Evolutionary conservation across 2,113 vertebrate species (phyloP).

Genomic region (Takifugu flavidus): DNA sequence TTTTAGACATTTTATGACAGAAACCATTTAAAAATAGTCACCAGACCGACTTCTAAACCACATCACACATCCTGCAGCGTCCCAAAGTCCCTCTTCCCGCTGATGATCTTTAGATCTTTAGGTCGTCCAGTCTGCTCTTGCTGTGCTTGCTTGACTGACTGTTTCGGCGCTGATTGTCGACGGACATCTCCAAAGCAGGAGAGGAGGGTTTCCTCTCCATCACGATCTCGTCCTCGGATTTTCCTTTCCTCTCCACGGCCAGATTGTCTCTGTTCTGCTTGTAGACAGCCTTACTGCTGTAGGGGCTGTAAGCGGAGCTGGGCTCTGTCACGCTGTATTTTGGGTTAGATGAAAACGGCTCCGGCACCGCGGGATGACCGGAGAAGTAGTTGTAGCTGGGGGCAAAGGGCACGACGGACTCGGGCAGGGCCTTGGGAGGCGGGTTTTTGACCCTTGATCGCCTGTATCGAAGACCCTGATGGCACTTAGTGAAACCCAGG

Average conservation of each 20-base stretch:
- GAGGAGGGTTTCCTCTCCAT: slow-evolving; percentile 52
- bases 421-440: slow-evolving; percentile 48
- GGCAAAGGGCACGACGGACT: slow-evolving; percentile 64
- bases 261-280: slow-evolving; percentile 81
- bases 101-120: slow-evolving; percentile 67
- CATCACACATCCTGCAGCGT: not conserved
- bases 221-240: slow-evolving; percentile 51
- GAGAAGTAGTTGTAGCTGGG: slow-evolving; percentile 72
- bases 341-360: slow-evolving; percentile 58
- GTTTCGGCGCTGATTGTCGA: slow-evolving; percentile 61
- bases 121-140: slow-evolving; percentile 72
- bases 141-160: slow-evolving; percentile 77
- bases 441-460: slow-evolving; percentile 20
- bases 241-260: slow-evolving; percentile 72
- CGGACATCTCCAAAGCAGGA: slow-evolving; percentile 44
- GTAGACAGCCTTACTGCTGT: slow-evolving; percentile 71
- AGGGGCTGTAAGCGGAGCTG: slow-evolving; percentile 61
- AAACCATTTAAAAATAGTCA: not conserved
- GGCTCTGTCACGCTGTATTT: slow-evolving; percentile 69
- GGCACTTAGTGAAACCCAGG: slow-evolving; percentile 80
- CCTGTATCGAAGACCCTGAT: slow-evolving; percentile 64
- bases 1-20: not conserved
- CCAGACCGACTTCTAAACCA: not conserved
- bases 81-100: not conserved
- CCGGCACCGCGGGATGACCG: slow-evolving; percentile 43